Conservation (phyloP, 2,888 invertebrate species). For the Fragum fragum region DNA sequence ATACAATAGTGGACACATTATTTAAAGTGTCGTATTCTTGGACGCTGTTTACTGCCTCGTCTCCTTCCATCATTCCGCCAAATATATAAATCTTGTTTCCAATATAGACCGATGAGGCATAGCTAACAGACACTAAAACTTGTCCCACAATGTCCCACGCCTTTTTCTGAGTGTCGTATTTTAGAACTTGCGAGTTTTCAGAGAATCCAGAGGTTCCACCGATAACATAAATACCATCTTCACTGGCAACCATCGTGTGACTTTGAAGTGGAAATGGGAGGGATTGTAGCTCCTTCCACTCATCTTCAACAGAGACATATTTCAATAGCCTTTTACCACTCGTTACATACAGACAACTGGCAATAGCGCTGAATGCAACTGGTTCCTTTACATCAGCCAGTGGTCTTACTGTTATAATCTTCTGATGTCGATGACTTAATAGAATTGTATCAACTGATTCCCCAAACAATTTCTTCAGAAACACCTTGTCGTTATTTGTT, state of each 20-base stretch:
- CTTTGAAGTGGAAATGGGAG: conserved; percentile 28
- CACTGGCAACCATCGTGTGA: conserved; percentile 43
- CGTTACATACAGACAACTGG: background rate
- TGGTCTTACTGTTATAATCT: background rate
- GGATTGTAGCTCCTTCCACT: background rate
- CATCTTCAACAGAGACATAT: background rate
- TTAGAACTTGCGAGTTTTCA: conserved; percentile 38
- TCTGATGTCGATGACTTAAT: background rate
- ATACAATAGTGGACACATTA: conserved; percentile 37
- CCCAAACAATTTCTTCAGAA: background rate
- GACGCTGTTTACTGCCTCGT: conserved; percentile 36
- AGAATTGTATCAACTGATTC: background rate
- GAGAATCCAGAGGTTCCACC: conserved; percentile 30
- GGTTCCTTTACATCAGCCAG: background rate
- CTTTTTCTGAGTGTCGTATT: conserved; percentile 35
- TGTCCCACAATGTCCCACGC: conserved; percentile 49
- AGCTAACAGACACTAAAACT: conserved; percentile 43
- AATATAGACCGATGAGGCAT: conserved; percentile 47
- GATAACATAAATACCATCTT: conserved; percentile 39
- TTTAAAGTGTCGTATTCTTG: conserved; percentile 44
- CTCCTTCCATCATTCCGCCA: conserved; percentile 39
- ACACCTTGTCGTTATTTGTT: background rate
- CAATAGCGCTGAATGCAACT: conserved; percentile 9
- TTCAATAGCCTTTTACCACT: conserved; percentile 2
- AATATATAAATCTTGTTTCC: conserved; percentile 49